Base-by-base conservation (phyloP, 2,888 invertebrate genomes). In the Chrysotoxum bicinctum region DNA sequence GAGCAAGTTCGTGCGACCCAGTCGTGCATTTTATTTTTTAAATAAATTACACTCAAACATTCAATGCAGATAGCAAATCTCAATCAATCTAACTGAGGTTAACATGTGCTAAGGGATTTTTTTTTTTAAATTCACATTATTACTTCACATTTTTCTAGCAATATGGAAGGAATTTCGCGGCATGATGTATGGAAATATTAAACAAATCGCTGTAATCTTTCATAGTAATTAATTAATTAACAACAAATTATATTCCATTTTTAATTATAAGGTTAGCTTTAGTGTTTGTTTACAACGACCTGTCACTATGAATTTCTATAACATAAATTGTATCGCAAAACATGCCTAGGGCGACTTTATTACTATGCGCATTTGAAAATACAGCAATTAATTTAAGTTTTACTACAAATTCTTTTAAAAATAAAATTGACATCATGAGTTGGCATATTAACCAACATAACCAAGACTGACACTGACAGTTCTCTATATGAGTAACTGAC, bases 211-310 rank as follows among this genome's bases (percentile, higher is more conserved):
- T 58, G 23, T 73, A 58, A 80, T 80, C 66, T 75, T 68, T 69
- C 54, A 54, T 50, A 73, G 66, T 77, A 85, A 85, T 81, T 85
- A 77, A 85, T 85, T 85, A 81, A 77, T 85, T 85, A 81, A 81
- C 69, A 81, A 43, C 62, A 69, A 85, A 81, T 77, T 85, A 73
- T 56, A 81, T 81, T 85, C 81, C 62, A 56, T 64, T 73, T 76
- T 69, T 85, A 85, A 85, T 81, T 85, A 85, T 76, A 85, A 68
- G 73, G 52, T 85, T 62, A 56, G 9, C 48, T 56, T 21, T 16
- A 69, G 48, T 85, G 85, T 81, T 85, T 85, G 77, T 81, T 85
- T 85, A 76, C 62, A 56, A 19, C 73, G 16, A 76, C 62, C 73
- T 73, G 81, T 72, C 72, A 68, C 73, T 75, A 58, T 60, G 72